phyloP scores from a whole-genome alignment of 2,113 vertebrate species.

The Chauna torquata region DNA sequence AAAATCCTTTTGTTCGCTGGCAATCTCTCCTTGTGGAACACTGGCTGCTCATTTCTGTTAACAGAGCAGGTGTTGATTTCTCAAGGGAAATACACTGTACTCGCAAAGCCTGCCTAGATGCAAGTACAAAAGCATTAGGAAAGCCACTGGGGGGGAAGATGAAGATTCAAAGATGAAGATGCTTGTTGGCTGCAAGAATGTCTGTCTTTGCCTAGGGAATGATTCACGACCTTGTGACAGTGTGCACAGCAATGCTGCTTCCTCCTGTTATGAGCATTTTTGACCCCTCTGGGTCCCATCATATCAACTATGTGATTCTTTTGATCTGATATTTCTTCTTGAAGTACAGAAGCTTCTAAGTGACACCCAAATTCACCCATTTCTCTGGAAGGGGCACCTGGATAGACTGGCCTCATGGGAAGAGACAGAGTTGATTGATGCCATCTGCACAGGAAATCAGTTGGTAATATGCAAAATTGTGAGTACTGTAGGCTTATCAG shows the following conservation, averaged over 20 bases:
- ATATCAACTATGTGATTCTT: background rate
- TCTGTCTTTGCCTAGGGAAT: background rate
- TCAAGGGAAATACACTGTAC: background rate
- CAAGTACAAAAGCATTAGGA: background rate
- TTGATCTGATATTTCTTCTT: background rate
- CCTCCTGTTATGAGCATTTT: background rate
- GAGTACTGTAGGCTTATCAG: background rate
- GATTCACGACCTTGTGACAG: background rate
- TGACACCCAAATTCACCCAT: background rate
- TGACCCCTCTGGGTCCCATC: background rate
- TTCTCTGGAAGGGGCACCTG: background rate
- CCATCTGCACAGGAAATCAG: background rate
- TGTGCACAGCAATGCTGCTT: fast-evolving
- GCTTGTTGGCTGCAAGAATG: background rate
- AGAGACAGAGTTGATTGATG: background rate
- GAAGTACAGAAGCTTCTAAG: background rate
- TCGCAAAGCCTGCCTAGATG: background rate
- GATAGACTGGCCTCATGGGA: background rate
- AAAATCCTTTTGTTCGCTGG: slow-evolving; percentile 44
- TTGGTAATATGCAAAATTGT: background rate
- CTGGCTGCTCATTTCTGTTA: slow-evolving; percentile 12
- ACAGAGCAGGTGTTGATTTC: background rate
- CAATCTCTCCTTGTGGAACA: background rate
- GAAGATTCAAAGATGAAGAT: background rate
- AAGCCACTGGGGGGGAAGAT: background rate